These are phyloP conservation scores for Fissipunctia ypsillon DNA, from an alignment of 2,888 invertebrate genomes.

Conservation along the genomic window DNA sequence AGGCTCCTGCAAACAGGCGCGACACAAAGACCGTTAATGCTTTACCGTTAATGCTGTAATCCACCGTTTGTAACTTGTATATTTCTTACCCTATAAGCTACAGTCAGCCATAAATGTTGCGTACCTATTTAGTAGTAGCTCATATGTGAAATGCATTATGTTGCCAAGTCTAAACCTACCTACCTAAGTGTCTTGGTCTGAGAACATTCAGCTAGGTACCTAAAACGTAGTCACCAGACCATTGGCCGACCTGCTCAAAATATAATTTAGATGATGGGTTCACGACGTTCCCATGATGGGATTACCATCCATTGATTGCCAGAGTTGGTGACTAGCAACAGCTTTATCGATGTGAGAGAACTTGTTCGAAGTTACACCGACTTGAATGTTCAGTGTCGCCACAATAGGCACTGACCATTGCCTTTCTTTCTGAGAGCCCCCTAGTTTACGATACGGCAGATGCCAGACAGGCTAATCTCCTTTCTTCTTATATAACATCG, in stretches of 20 bases:
- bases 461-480: background rate
- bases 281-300: background rate
- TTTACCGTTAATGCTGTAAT: background rate
- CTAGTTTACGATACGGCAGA: background rate
- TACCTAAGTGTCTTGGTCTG: background rate
- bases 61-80: background rate
- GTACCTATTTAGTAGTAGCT: constrained; percentile 3
- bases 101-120: background rate
- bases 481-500: background rate
- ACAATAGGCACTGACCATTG: background rate
- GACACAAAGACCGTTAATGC: too few relatives aligned
- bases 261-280: background rate
- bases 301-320: background rate
- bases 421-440: background rate
- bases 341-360: background rate
- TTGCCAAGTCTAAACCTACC: constrained; percentile 17
- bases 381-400: background rate
- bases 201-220: background rate
- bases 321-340: background rate
- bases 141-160: constrained; percentile 2
- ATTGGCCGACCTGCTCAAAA: background rate
- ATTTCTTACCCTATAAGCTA: background rate
- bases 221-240: background rate
- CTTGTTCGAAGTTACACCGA: background rate
- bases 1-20: too few relatives aligned